Evolutionary conservation across 2,888 invertebrate genomes (phyloP), one percentile per base, ranked within the genome.

Genomic region (Blomia tropicalis): DNA sequence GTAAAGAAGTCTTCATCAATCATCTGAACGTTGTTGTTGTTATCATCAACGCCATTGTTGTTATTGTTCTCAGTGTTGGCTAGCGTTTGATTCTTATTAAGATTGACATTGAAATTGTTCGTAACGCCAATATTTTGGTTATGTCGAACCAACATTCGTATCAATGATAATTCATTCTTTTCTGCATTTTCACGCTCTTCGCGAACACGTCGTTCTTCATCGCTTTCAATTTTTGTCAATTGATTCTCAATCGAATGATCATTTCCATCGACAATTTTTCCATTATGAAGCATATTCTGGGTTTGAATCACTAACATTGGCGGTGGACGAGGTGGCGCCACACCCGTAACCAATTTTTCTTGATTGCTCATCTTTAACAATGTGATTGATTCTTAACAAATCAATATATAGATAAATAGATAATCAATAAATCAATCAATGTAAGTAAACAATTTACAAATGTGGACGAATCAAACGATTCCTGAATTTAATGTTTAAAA

Each of bases 81-180:
- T 51, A 47, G 44, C 7, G 4, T 22, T n/a, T 51, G 53, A 7
- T 25, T 54, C 17, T 23, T 7, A n/a, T n/a, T n/a, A n/a, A n/a
- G n/a, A 25, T 5, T n/a, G 14, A 23, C 27, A 23, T 43, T 43
- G 58, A 27, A 7, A 29, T 29, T 54, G 51, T 22, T 53, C 19
- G 11, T 4, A n/a, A 25, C 22, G 17, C 60, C 56, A 56, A 56
- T 30, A 25, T 61, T 19, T 27, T 36, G 23, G 5, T 27, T 29
- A 25, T 58, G 27, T 43, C 58, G 56, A 17, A 41, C 62, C 23
- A 56, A 23, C 56, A 56, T 56, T 14, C 56, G 56, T n/a, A 56
- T 36, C 56, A 56, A 14, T 1, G 56, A 56, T 3, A 56, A 36
- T 56, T 56, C 31, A 56, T 56, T 56, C 23, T 23, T n/a, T 25